These are phyloP conservation scores for Clepsis dumicolana DNA, from an alignment of 2,888 invertebrate species.

Conservation along the genomic window DNA sequence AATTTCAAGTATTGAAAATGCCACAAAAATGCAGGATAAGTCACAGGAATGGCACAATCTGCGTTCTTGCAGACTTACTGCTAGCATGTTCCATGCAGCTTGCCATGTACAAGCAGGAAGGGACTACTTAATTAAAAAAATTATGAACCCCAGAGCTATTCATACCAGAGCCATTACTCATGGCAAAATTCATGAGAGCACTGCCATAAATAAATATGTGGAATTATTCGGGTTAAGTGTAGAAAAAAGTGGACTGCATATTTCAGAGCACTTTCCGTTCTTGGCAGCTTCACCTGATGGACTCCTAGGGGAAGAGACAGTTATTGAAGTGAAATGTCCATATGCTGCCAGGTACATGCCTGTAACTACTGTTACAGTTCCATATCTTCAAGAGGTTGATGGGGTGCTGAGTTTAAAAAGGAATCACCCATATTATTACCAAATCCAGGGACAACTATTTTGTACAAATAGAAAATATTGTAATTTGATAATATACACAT, in stretches of 20 bases:
- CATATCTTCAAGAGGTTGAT: constrained; percentile 37
- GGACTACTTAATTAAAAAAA: not conserved
- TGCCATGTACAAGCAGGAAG: constrained; percentile 22
- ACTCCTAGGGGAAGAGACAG: constrained; percentile 42
- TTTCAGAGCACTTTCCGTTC: constrained; percentile 38
- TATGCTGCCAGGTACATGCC: constrained; percentile 41
- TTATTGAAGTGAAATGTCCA: constrained; percentile 47
- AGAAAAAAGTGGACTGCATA: constrained; percentile 39
- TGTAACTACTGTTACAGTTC: constrained; percentile 40
- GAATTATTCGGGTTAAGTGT: not conserved
- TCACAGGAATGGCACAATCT: constrained; percentile 10
- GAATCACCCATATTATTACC: constrained; percentile 31
- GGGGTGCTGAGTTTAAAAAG: constrained; percentile 11
- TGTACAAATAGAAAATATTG: constrained; percentile 44
- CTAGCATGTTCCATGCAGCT: constrained; percentile 4
- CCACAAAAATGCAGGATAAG: too few relatives aligned
- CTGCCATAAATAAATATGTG: constrained; percentile 7
- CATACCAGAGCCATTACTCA: constrained; percentile 12
- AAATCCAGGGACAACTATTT: constrained; percentile 44
- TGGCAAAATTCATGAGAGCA: constrained; percentile 16
- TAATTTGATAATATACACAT: constrained; percentile 48
- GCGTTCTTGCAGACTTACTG: constrained; percentile 12
- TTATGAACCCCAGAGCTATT: constrained; percentile 4
- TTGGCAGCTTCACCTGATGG: constrained; percentile 48
- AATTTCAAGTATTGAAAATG: too few relatives aligned